Evolutionary conservation across 2,888 invertebrate species (phyloP), one percentile per base, ranked within the genome.

Genomic region (Nephrotoma guestfalica): DNA sequence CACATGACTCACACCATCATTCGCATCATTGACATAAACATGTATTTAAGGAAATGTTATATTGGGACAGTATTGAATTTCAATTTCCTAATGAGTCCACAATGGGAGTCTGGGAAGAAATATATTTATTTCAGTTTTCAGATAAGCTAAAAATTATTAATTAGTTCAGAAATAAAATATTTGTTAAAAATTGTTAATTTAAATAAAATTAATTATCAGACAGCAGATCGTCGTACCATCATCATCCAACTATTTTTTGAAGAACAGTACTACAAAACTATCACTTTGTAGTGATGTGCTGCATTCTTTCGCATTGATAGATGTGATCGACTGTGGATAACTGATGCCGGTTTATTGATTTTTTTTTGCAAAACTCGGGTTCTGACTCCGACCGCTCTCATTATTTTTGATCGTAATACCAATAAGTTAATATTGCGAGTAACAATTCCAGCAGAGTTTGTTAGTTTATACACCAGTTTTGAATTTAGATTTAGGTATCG

Each of bases 281-380:
- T 95, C 96, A 41, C 91, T 92, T 9, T 90, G 97, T 41, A 94
- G 92, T 86, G 96, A 86, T 96, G 95, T 2, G 95, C 95, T 4
- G 96, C 96, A 90, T 93, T 96, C 87, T 92, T 96, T 40, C 93
- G 93, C 88, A 94, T 95, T 0, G 97, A 97, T 90, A 92, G 93
- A 5, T 97, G 97, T 89, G 96, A 96, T 90, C 93, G 97, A 85
- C 93, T 97, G 6, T 97, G 97, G 96, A 95, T 96, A 4, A 93
- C 96, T 91, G 96, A 97, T 89, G 94, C 96, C 0, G 97, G 96
- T 86, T 91, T 96, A 51, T 94, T 95, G 71, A 95, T 96, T 90
- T 95, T 96, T 90, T 91, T 94, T 86, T 96, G 96, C 13, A 90
- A 91, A 41, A 92, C 93, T 45, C 94, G 94, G 88, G 95, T 92